phyloP scores from a whole-genome alignment of 2,113 vertebrate species.

The Opisthocomus hoazin region DNA sequence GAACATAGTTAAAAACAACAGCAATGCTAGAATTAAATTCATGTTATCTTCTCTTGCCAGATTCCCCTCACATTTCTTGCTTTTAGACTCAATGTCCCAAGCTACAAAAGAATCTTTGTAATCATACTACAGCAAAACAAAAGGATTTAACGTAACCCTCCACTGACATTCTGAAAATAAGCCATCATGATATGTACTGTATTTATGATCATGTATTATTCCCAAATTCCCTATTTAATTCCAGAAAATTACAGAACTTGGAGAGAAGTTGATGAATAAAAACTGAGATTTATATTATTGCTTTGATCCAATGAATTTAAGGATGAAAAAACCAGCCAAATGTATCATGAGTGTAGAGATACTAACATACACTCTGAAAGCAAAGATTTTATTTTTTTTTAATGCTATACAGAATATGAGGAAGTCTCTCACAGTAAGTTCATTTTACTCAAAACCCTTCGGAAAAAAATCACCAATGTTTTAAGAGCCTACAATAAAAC shows the following conservation, averaged over 20 bases:
- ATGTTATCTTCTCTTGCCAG: conserved; percentile 27
- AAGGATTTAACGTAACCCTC: conserved; percentile 15
- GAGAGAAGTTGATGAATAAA: conserved; percentile 1
- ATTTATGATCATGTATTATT: background rate
- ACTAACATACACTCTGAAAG: background rate
- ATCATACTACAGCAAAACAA: background rate
- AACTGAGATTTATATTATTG: background rate
- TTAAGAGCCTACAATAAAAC: background rate
- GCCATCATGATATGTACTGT: background rate
- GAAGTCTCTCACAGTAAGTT: background rate
- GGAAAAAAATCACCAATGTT: background rate
- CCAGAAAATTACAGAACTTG: background rate
- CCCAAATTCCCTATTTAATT: conserved; percentile 26
- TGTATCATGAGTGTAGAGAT: background rate
- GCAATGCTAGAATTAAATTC: conserved; percentile 25
- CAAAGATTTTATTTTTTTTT: background rate
- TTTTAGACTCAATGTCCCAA: conserved; percentile 25
- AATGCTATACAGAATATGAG: background rate
- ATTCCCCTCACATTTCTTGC: conserved; percentile 22
- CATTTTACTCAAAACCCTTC: background rate
- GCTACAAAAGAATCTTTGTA: conserved; percentile 4
- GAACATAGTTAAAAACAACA: conserved; percentile 11
- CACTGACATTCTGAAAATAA: background rate
- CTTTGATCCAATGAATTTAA: background rate
- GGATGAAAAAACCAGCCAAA: background rate